Base-by-base conservation (phyloP, 2,113 vertebrate genomes). In the Festucalex cinctus region DNA sequence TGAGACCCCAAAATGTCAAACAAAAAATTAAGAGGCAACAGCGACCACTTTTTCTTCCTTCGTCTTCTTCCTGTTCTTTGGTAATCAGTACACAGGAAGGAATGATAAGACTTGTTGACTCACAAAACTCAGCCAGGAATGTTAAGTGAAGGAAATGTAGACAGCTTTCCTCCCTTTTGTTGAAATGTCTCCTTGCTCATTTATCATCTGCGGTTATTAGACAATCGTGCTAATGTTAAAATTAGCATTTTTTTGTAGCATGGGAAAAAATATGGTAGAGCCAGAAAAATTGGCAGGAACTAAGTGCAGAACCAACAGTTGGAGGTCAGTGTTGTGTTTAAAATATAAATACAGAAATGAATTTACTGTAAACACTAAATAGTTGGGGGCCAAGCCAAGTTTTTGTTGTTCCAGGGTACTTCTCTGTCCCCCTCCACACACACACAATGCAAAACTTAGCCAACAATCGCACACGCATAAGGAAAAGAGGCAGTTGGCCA, bases 71-170 rank as follows among this genome's bases (percentile, higher is more conserved):
- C 43, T 74, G 71, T 72, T 73, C 73, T 56, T 56, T 10, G 46
- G 63, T 75, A 80, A 86, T 89, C 79, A 79, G 85, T 37, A 71
- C 71, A 86, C 83, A 90, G 86, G 87, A 91, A 91, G 79, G 53
- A 22, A 65, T 70, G 81, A 89, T 85, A 87, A 87, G 83, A 76
- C 68, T 72, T 76, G 71, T 85, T 84, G 82, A 85, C 81, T 88
- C 80, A 84, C 78, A 87, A 74, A 66, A 71, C 26, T 24, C 41
- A 63, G 80, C 24, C 44, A 58, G 79, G 86, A 88, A 90, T 87
- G 85, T 73, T 66, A 56, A 62, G 62, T 71, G 62, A 80, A 69
- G 68, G 69, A 58, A 66, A 67, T 66, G 67, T n/a, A 48, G 0
- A 43, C 53, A 32, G 41, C 62, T 61, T n/a, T 19, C 26, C 32